Evolutionary conservation across 2,113 vertebrate species (phyloP).

Genomic region (Elachura formosa): DNA sequence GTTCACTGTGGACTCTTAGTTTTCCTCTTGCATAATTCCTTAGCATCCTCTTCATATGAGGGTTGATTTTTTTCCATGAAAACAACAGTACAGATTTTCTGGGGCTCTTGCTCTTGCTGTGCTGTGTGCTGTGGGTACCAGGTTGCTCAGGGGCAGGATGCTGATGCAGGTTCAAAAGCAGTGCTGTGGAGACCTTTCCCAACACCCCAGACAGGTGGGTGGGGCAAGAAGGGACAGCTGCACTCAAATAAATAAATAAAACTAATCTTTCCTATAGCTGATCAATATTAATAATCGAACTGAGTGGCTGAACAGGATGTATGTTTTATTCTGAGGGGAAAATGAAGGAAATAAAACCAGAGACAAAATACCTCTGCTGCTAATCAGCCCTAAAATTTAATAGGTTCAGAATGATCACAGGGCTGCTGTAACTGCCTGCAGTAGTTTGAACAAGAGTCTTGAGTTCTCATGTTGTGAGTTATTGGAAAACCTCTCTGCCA

Average conservation of each 20-base stretch:
- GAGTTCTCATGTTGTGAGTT: constrained; percentile 28
- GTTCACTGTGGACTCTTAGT: not conserved
- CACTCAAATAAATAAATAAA: not conserved
- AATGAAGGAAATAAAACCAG: constrained; percentile 31
- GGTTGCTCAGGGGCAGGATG: not conserved
- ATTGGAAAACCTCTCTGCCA: constrained; percentile 53
- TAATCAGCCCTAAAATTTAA: constrained; percentile 8
- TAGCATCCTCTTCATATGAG: not conserved
- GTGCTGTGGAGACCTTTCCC: not conserved
- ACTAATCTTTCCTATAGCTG: not conserved
- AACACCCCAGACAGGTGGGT: not conserved
- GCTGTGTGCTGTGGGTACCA: not conserved
- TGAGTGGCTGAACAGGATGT: constrained; percentile 6
- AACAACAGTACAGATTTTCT: not conserved
- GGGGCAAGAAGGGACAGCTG: not conserved
- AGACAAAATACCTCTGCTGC: not conserved
- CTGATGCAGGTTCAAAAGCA: not conserved
- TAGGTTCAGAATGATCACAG: not conserved
- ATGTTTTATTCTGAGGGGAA: constrained; percentile 25
- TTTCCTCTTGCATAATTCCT: not conserved
- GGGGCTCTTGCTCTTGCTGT: fast-evolving
- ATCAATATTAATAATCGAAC: constrained; percentile 49
- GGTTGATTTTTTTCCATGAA: fast-evolving
- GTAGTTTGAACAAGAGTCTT: constrained; percentile 43
- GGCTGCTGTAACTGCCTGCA: constrained; percentile 28